Evolutionary conservation across 2,797 vertebrate species (phyloP).

Genomic region (Phrynocephalus forsythii): DNA sequence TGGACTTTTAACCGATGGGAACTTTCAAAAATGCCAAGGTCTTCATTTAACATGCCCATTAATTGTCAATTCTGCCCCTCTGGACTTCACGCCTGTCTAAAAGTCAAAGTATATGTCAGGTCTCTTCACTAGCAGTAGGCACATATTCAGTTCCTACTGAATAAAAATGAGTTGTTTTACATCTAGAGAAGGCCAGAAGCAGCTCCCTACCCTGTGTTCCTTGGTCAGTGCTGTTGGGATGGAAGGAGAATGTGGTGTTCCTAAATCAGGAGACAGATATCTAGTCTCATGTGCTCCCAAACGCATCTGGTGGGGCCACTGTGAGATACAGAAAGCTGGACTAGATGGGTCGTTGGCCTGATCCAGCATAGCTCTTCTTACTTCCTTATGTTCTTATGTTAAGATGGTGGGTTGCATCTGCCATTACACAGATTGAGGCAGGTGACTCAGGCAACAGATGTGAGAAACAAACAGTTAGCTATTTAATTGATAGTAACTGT

Average conservation of each 20-base stretch:
- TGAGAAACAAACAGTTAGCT: neutral
- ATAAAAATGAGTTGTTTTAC: too few relatives aligned
- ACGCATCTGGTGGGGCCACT: too few relatives aligned
- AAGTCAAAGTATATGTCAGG: neutral
- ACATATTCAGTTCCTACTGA: too few relatives aligned
- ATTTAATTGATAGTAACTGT: neutral
- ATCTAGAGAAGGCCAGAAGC: too few relatives aligned
- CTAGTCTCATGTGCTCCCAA: too few relatives aligned
- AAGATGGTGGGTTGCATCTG: neutral
- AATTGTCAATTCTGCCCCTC: neutral
- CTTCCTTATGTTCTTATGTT: too few relatives aligned
- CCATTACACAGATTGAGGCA: too few relatives aligned
- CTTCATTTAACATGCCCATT: slow-evolving; percentile 52
- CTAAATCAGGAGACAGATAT: neutral
- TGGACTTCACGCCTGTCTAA: neutral
- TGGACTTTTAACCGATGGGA: slow-evolving; percentile 60
- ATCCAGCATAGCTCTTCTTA: too few relatives aligned
- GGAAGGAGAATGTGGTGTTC: neutral
- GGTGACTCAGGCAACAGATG: neutral
- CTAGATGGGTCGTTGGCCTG: too few relatives aligned
- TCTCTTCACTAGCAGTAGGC: too few relatives aligned
- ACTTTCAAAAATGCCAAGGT: slow-evolving; percentile 58
- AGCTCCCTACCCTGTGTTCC: neutral
- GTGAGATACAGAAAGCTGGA: too few relatives aligned
- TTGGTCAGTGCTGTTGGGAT: neutral